Base-by-base conservation (phyloP, 2,113 vertebrate species). In the Daubentonia madagascariensis region DNA sequence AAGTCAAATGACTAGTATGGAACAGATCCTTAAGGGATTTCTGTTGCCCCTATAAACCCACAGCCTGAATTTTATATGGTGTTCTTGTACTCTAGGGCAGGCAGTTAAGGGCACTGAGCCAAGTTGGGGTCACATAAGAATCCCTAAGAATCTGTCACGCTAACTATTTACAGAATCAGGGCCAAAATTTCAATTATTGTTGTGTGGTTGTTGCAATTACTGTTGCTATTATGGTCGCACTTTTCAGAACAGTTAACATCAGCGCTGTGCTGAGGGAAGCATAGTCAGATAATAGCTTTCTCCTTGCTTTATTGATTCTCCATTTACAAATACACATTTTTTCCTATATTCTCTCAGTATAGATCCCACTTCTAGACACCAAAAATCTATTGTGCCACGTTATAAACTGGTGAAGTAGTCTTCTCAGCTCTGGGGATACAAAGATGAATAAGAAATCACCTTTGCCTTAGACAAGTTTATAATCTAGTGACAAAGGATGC, bases 261-360 rank as follows among this genome's bases (percentile, higher is more conserved):
- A 43, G 78, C 65, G 63, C 85, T 84, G 45, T 72, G 68, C 68
- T 70, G 45, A 89, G 73, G 83, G 59, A 96, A 94, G 79, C 73
- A 72, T 35, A 93, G 79, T 89, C 67, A 84, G 92, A 93, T 92
- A 96, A 97, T 97, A 86, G 57, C 79, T 95, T 96, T 94, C 78
- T 97, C 81, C 79, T 95, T 95, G 95, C 86, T 88, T 92, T 97
- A 98, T 97, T 96, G 96, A 97, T 96, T 97, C 92, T 96, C 84
- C 95, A 94, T 97, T 96, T 98, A 90, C 87, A 97, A 96, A 96
- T 76, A 88, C 89, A 96, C 57, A 54, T 78, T 89, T 91, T 94
- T 72, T 5, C 30, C 73, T 86, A 22, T 97, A 88, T 88, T 89
- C 87, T 93, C 93, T 79, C 30, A 87, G 37, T 92, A 79, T 59